A percentile compares a stretch with the other conserved stretches of the same genome.
Evolutionary conservation across 2,888 invertebrate species (phyloP).

Genomic region (Dasysyrphus albostriatus): DNA sequence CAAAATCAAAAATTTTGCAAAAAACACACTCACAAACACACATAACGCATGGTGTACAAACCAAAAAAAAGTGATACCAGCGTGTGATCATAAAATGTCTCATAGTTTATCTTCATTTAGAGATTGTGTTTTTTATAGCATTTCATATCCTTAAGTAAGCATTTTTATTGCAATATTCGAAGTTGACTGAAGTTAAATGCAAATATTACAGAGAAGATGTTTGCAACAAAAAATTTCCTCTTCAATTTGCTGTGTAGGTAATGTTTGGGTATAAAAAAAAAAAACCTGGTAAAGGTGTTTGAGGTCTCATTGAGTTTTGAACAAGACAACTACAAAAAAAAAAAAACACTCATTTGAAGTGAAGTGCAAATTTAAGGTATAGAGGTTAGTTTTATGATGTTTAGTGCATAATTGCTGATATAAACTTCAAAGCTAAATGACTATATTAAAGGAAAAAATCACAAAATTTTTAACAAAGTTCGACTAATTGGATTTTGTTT

Average conservation of each 20-base stretch:
- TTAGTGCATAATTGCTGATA: constrained; percentile 22
- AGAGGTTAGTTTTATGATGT: constrained; percentile 27
- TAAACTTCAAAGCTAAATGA: constrained; percentile 20
- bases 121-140: constrained; percentile 57
- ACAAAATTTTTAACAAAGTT: background rate
- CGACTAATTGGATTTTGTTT: constrained; percentile 24
- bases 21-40: too few relatives aligned
- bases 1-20: constrained; percentile 6
- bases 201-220: constrained; percentile 22
- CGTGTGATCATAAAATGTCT: constrained; percentile 61
- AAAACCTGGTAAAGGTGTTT: constrained; percentile 12
- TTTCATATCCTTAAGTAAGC: constrained; percentile 55
- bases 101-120: constrained; percentile 44
- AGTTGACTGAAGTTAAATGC: constrained; percentile 29
- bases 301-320: background rate
- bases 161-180: constrained; percentile 48
- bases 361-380: constrained; percentile 12
- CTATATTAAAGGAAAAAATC: background rate
- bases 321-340: background rate
- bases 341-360: background rate
- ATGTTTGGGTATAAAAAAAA: background rate
- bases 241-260: background rate
- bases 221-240: background rate
- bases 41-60: background rate
- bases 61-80: constrained; percentile 1